Evolutionary conservation across 2,797 vertebrate species (phyloP).

Genomic region (Brotogeris chrysoptera): DNA sequence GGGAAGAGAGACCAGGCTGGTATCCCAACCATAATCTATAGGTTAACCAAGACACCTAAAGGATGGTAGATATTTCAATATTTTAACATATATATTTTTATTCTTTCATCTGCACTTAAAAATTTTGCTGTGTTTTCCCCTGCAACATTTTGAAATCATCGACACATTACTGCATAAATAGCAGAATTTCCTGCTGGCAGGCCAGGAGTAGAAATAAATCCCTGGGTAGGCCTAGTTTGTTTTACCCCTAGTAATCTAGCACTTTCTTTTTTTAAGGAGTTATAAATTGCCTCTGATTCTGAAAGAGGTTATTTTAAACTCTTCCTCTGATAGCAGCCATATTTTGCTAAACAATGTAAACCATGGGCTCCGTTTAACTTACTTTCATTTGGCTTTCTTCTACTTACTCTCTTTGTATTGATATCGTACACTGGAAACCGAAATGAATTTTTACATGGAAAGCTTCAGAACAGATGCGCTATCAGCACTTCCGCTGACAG

Average conservation of each 20-base stretch:
- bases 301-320: neutral
- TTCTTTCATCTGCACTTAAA: neutral
- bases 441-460: neutral
- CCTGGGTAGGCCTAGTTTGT: neutral
- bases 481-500: neutral
- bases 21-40: neutral
- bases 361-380: neutral
- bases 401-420: neutral
- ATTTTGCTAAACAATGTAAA: neutral
- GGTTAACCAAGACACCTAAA: neutral
- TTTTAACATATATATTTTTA: neutral
- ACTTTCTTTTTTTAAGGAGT: neutral
- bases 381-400: neutral
- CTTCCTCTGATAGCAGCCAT: neutral
- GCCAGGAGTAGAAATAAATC: neutral
- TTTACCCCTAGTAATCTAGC: neutral
- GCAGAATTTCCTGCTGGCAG: neutral
- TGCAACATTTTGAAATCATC: neutral
- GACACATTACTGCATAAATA: neutral
- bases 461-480: neutral
- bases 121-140: neutral
- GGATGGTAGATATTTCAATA: neutral
- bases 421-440: neutral
- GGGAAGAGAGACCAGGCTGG: neutral
- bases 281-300: neutral